A percentile compares a stretch with the other conserved stretches of the same genome.
Evolutionary conservation across 2,797 vertebrate species (phyloP).

Genomic region (Prunella strophiata): DNA sequence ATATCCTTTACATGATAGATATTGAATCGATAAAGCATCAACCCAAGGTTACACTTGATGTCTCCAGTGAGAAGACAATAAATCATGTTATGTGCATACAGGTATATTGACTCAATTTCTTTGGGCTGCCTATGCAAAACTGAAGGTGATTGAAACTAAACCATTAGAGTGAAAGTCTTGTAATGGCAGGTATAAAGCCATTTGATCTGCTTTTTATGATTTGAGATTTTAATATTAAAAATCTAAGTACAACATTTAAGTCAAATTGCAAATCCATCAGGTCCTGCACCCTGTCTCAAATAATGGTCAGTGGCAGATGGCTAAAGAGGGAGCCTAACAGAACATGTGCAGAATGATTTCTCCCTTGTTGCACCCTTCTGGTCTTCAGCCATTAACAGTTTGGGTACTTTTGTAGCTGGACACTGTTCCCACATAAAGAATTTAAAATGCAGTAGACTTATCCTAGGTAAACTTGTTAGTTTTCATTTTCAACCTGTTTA

Average conservation of each 20-base stretch:
- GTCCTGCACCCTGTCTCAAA: not conserved
- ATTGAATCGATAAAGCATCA: constrained; percentile 42
- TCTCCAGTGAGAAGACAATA: constrained; percentile 59
- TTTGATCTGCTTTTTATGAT: not conserved
- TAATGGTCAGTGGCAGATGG: not conserved
- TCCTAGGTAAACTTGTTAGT: not conserved
- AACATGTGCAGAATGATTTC: not conserved
- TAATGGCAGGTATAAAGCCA: not conserved
- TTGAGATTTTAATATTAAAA: constrained; percentile 12
- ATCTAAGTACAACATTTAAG: not conserved
- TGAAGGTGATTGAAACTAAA: constrained; percentile 21
- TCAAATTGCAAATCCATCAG: not conserved
- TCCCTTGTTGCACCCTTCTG: not conserved
- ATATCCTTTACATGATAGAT: constrained; percentile 38
- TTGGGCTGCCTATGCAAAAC: constrained; percentile 43
- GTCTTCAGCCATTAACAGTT: not conserved
- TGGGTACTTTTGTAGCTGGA: not conserved
- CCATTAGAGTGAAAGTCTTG: not conserved
- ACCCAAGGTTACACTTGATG: constrained; percentile 48
- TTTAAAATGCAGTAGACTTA: not conserved
- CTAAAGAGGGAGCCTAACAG: not conserved
- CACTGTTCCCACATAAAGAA: not conserved
- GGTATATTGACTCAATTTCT: constrained; percentile 59
- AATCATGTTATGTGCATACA: constrained; percentile 50
- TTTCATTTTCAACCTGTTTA: not conserved